Evolutionary conservation across 2,797 vertebrate genomes (phyloP), one percentile per base, ranked within the genome.

Genomic region (Protonibea diacanthus): DNA sequence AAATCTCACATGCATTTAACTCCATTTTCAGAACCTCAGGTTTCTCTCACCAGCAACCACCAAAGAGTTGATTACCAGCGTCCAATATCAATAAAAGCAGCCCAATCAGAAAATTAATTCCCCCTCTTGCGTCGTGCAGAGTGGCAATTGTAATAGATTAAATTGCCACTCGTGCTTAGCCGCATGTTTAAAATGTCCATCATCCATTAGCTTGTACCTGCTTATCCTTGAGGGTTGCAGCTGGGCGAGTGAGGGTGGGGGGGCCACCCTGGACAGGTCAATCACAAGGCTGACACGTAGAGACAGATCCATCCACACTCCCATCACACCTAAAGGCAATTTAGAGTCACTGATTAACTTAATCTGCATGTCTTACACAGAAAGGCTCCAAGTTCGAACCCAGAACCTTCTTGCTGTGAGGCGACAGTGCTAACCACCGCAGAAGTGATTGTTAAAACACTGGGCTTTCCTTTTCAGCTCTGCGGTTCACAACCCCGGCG

Each of bases 1-100:
- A 64, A 13, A 51, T 76, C 70, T 53, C 53, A 51, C 3, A 73
- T 33, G 33, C 49, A 61, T 76, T 81, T 68, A 18, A 59, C 3
- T 8, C 20, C 4, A 23, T 79, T 64, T 74, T 61, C 48, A 20
- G 38, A 79, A 66, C 68, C 60, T n/a, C 76, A 71, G 71, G 79
- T 61, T 44, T 76, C 52, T 18, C 17, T 67, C 61, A 58, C 53
- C 25, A 20, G 33, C 38, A 0, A 10, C 64, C 61, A 67, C 47
- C 61, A 21, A 66, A 77, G 71, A 83, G 33, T 53, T 78, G 77
- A 88, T 88, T 89, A 85, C 76, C 77, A 73, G 62, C 44, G 62
- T 86, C 82, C 72, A 69, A 60, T 74, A 81, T 76, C 81, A 87
- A 89, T 85, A 85, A 83, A 72, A 71, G 68, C 66, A 81, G 76